Evolutionary conservation across 2,888 invertebrate genomes (phyloP).

Genomic region (Catocala fraxini): DNA sequence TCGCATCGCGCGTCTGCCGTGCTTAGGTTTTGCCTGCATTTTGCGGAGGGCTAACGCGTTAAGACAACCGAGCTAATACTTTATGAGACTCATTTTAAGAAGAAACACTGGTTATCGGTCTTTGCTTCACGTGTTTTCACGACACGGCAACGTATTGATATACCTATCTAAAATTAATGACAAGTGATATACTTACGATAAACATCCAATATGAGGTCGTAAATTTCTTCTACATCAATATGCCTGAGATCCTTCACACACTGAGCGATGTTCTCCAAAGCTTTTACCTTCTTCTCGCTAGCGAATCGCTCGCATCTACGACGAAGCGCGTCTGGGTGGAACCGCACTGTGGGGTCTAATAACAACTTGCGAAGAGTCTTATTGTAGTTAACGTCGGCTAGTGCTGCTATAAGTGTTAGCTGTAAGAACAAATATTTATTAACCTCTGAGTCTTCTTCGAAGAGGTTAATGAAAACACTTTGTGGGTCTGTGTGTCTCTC

Average conservation of each 20-base stretch:
- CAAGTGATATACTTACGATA: slow-evolving; percentile 74
- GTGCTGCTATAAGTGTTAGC: slow-evolving; percentile 81
- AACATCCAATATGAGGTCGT: slow-evolving; percentile 82
- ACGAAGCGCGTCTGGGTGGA: slow-evolving; percentile 83
- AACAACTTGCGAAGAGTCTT: slow-evolving; percentile 82
- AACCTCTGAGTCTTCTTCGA: too few species aligned
- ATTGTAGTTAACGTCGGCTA: slow-evolving; percentile 86
- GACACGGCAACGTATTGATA: too few species aligned
- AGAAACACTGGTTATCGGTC: too few species aligned
- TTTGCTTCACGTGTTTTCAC: too few species aligned
- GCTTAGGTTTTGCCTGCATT: too few species aligned
- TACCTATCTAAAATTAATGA: too few species aligned
- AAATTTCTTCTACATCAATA: slow-evolving; percentile 73
- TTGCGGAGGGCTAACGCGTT: too few species aligned
- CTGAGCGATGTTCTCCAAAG: slow-evolving; percentile 71
- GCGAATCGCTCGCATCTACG: slow-evolving; percentile 84
- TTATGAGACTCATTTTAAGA: too few species aligned
- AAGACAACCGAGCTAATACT: too few species aligned
- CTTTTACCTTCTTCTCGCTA: slow-evolving; percentile 69
- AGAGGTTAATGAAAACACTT: too few species aligned
- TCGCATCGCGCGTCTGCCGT: too few species aligned
- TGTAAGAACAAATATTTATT: slow-evolving; percentile 48
- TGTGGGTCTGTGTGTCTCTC: too few species aligned
- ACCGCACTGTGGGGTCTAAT: slow-evolving; percentile 83
- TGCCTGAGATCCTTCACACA: slow-evolving; percentile 68